Evolutionary conservation across 1,140 invertebrate species (phyloP).

Genomic region (Nymphalis io): DNA sequence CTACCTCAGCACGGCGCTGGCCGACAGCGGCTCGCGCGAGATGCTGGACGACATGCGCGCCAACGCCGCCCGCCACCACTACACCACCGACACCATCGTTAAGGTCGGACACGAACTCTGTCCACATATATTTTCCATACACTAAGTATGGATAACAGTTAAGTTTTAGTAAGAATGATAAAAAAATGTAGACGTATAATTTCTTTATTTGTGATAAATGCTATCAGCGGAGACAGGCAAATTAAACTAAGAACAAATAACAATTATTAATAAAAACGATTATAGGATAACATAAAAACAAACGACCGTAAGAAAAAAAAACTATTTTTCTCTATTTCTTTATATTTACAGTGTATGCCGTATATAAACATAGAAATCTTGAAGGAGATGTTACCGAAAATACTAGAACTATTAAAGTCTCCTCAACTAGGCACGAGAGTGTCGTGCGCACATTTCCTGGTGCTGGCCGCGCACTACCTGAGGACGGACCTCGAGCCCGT

Average conservation of each 20-base stretch:
- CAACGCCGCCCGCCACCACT: conserved; percentile 89
- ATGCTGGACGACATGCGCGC: conserved; percentile 89
- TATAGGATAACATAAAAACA: background rate
- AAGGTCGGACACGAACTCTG: conserved; percentile 74
- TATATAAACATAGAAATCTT: conserved; percentile 89
- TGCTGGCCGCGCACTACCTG: conserved; percentile 84
- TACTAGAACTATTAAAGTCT: conserved; percentile 91
- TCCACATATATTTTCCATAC: background rate
- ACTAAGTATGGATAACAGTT: too few relatives aligned
- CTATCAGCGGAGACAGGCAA: too few relatives aligned
- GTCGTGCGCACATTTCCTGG: conserved; percentile 91
- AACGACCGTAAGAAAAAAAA: background rate
- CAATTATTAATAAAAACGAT: background rate
- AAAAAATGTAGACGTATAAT: too few relatives aligned
- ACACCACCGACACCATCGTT: conserved; percentile 93
- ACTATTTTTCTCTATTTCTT: background rate
- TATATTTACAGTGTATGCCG: conserved; percentile 86
- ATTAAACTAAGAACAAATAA: too few relatives aligned
- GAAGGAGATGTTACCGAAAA: conserved; percentile 89
- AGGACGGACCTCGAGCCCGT: conserved; percentile 79
- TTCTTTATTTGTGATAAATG: too few relatives aligned
- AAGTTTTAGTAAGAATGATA: too few relatives aligned
- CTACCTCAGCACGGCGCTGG: conserved; percentile 88
- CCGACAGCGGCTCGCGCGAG: conserved; percentile 85
- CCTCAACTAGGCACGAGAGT: conserved; percentile 92